Conservation (phyloP, 1,140 invertebrate genomes). For the Drosophila mojavensis region DNA sequence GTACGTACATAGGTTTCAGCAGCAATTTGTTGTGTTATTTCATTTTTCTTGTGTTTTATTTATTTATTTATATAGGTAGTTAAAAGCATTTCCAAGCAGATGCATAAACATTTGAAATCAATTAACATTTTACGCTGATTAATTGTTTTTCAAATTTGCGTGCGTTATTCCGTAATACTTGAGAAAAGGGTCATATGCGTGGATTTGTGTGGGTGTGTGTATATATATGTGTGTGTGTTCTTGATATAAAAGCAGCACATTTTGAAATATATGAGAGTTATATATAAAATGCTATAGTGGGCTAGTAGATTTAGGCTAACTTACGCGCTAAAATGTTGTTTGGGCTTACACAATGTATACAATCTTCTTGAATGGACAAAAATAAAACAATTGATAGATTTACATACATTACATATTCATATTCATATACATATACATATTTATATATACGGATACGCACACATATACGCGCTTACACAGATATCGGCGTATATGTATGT, state of each 20-base stretch:
- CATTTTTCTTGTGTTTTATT: constrained; percentile 38
- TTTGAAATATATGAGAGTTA: constrained; percentile 59
- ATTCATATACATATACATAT: constrained; percentile 19
- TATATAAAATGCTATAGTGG: constrained; percentile 51
- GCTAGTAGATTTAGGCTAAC: constrained; percentile 69
- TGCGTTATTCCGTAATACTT: constrained; percentile 65
- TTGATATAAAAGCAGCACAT: constrained; percentile 66
- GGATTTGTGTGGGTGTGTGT: constrained; percentile 24
- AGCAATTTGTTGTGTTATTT: constrained; percentile 42
- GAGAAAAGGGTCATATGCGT: constrained; percentile 52
- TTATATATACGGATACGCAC: constrained; percentile 7
- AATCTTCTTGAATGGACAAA: constrained; percentile 54
- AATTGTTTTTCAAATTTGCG: constrained; percentile 54
- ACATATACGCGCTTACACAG: background rate
- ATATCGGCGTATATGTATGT: constrained; percentile 10
- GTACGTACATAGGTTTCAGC: constrained; percentile 47
- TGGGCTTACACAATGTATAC: constrained; percentile 62
- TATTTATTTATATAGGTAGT: constrained; percentile 36
- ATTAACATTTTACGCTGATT: constrained; percentile 34
- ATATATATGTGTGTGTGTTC: constrained; percentile 24
- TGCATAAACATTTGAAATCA: constrained; percentile 51
- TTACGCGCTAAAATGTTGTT: constrained; percentile 56
- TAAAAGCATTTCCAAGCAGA: constrained; percentile 76
- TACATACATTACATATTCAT: constrained; percentile 20
- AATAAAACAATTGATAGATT: constrained; percentile 37